These are phyloP conservation scores for Rhabdophis nuchalis DNA, from an alignment of 2,797 vertebrate genomes.

Conservation along the genomic window DNA sequence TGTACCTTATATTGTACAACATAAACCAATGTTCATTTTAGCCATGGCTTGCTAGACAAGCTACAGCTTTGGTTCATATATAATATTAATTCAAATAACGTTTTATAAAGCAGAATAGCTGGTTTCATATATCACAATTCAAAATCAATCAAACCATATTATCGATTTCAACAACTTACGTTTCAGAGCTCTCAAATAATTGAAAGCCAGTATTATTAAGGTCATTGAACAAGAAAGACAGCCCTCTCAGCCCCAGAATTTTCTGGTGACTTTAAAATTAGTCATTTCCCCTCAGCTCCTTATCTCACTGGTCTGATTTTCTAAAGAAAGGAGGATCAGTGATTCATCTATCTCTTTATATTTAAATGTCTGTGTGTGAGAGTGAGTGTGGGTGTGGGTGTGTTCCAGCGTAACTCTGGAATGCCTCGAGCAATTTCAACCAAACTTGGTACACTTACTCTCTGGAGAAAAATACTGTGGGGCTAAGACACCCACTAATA, in stretches of 20 bases:
- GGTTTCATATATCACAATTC: not conserved
- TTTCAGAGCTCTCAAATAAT: not conserved
- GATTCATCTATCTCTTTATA: not conserved
- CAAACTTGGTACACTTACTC: too few relatives aligned
- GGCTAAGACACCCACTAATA: too few relatives aligned
- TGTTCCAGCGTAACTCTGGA: too few relatives aligned
- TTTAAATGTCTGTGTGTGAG: too few relatives aligned
- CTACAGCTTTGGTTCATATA: not conserved
- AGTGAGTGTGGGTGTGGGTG: too few relatives aligned
- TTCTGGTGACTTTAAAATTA: not conserved
- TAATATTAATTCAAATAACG: not conserved
- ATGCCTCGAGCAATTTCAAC: too few relatives aligned
- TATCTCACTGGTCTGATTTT: not conserved
- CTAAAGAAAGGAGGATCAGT: not conserved
- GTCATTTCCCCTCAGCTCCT: not conserved
- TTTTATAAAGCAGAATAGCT: not conserved
- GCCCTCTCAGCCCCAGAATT: not conserved
- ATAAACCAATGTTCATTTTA: not conserved
- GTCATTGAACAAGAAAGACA: not conserved
- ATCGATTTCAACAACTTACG: not conserved
- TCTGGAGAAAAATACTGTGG: too few relatives aligned
- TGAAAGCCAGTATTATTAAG: not conserved
- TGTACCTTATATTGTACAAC: not conserved
- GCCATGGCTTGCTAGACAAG: not conserved
- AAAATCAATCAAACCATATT: not conserved